Conservation (phyloP, 2,797 vertebrate genomes). For the Artibeus jamaicensis region DNA sequence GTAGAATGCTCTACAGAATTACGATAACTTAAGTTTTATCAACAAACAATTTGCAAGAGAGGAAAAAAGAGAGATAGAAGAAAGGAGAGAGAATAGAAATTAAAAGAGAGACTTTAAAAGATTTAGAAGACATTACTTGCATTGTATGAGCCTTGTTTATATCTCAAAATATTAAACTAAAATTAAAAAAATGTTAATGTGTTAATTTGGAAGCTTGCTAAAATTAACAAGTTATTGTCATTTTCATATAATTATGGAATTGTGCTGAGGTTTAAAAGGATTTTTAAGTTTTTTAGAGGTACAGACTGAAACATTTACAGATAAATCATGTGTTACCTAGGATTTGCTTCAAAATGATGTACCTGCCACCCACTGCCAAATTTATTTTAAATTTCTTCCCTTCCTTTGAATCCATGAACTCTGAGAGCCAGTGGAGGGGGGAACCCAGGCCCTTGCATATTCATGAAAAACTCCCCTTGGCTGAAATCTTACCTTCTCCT, state of each 20-base stretch:
- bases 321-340: background rate
- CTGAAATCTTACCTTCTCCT: background rate
- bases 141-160: background rate
- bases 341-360: conserved; percentile 5
- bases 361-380: background rate
- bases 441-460: background rate
- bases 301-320: background rate
- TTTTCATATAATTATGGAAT: background rate
- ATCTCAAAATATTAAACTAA: background rate
- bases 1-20: background rate
- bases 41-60: background rate
- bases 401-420: background rate
- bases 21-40: background rate
- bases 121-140: background rate
- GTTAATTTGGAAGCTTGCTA: background rate
- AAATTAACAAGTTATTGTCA: background rate
- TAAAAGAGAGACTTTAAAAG: background rate
- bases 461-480: background rate
- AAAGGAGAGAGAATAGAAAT: background rate
- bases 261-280: background rate
- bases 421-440: background rate
- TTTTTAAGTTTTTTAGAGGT: background rate
- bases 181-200: background rate
- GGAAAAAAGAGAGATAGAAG: too few relatives aligned
- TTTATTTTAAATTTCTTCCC: background rate